phyloP scores from a whole-genome alignment of 2,888 invertebrate genomes.

The Pemphredon lugubris region DNA sequence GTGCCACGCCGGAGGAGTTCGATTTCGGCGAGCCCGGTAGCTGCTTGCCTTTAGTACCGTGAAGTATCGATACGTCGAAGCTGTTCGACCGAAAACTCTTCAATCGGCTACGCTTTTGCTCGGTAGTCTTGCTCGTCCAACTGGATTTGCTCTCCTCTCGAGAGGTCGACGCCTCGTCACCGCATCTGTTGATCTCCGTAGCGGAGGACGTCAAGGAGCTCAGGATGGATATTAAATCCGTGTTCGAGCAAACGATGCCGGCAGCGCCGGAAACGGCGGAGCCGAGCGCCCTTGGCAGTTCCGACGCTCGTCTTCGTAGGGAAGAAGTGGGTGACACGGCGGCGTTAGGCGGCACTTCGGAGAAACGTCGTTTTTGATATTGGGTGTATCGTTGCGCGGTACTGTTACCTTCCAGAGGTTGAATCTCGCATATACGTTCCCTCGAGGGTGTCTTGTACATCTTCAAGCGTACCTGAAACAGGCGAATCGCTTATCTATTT shows the following conservation, averaged over 20 bases:
- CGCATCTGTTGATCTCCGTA: constrained; percentile 86
- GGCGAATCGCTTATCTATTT: not conserved
- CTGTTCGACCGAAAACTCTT: constrained; percentile 91
- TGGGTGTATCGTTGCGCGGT: constrained; percentile 80
- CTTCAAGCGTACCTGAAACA: constrained; percentile 87
- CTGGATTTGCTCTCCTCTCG: constrained; percentile 46
- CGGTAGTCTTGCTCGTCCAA: constrained; percentile 69
- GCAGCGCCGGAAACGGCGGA: constrained; percentile 72
- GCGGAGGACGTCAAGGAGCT: constrained; percentile 91
- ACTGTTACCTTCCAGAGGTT: constrained; percentile 87
- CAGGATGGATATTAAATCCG: constrained; percentile 90
- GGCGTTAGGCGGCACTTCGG: constrained; percentile 85
- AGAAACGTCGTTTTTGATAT: constrained; percentile 84
- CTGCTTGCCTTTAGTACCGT: constrained; percentile 79
- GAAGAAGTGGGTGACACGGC: constrained; percentile 40
- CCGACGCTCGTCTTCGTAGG: constrained; percentile 86
- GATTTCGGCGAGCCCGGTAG: constrained; percentile 33
- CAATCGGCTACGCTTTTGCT: constrained; percentile 84
- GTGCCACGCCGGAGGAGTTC: constrained; percentile 73
- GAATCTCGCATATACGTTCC: constrained; percentile 90
- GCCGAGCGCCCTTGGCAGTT: constrained; percentile 83
- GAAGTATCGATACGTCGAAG: constrained; percentile 90
- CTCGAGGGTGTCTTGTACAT: constrained; percentile 90
- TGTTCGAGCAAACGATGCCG: constrained; percentile 91
- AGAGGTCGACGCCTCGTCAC: constrained; percentile 45